Evolutionary conservation across 1,140 invertebrate genomes (phyloP).

Genomic region (Stegodyphus mimosarum): DNA sequence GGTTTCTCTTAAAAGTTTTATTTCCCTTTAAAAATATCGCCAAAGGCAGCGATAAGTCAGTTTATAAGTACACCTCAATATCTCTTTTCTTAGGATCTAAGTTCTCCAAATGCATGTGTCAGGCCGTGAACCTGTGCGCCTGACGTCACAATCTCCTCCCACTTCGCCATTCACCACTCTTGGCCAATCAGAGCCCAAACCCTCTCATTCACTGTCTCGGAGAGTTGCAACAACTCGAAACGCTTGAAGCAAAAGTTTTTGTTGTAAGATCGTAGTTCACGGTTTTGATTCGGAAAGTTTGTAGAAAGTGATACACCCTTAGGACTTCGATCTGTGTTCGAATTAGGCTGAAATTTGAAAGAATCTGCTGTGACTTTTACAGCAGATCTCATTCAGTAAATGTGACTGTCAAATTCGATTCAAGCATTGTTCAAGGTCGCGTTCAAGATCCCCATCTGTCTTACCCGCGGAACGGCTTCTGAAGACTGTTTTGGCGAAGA

Average conservation of each 20-base stretch:
- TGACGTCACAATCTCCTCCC: conserved; percentile 47
- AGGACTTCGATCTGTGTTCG: neutral
- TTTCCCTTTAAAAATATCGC: neutral
- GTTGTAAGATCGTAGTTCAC: neutral
- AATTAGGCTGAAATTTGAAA: neutral
- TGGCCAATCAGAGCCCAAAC: neutral
- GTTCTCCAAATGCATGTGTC: conserved; percentile 11
- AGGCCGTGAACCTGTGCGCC: conserved; percentile 33
- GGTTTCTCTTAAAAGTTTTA: neutral
- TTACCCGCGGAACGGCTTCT: neutral
- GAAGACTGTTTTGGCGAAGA: neutral
- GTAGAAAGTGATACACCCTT: neutral
- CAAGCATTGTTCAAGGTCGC: conserved; percentile 22
- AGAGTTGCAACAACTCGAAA: conserved; percentile 5
- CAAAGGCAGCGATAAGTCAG: neutral
- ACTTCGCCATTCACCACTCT: conserved; percentile 41
- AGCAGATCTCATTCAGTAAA: neutral
- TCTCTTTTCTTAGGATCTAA: neutral
- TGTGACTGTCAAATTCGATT: conserved; percentile 19
- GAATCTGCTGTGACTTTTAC: no score
- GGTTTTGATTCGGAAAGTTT: neutral
- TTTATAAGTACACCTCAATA: neutral
- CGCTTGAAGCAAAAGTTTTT: neutral
- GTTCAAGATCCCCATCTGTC: neutral
- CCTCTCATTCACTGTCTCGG: conserved; percentile 39